Evolutionary conservation across 1,140 invertebrate species (phyloP), one percentile per base, ranked within the genome.

Genomic region (Caerostris extrusa): DNA sequence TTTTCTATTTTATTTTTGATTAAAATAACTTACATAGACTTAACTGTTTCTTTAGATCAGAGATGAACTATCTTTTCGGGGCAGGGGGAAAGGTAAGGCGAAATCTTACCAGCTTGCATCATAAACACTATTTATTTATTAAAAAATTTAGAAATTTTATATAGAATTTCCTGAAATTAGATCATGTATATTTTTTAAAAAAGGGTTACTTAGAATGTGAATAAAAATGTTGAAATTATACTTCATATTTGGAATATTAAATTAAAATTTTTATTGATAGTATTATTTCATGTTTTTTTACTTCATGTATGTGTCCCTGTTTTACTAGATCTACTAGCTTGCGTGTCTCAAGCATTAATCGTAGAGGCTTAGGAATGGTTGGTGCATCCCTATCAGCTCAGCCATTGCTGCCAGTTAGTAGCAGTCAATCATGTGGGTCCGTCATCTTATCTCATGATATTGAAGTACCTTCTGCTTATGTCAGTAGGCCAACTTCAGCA

Each of bases 401-500:
- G 64, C 95, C 95, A 19, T 95, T 95, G 88, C 91, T 95, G 60
- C 95, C 95, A 60, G 94, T 95, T 55, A 94, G 95, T 87, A 95
- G 95, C 92, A 95, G 95, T 60, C 95, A 95, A 50, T 95, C 95
- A 61, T 95, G 95, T 94, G 95, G 95, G n/a, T 95, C 95, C 55
- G 94, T 95, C 56, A 88, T 91, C 53, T 89, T 95, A 55, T 94
- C 89, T 55, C 90, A 94, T 81, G 93, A 91, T 77, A 57, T 71
- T 34, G 87, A 91, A 87, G 58, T 86, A 57, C 69, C 88, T 8
- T 69, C 90, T 85, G 81, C 93, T 55, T 91, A 87, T 14, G 34
- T 94, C 53, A 88, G 82, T 14, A 69, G 81, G 77, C 82, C 82
- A 89, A 90, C 89, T 83, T 94, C 94, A 67, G 93, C 88, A 60